Percentiles rank a stretch among this genome's conserved stretches.
phyloP scores from a whole-genome alignment of 2,888 invertebrate species.

The Epirrhoe tristata region DNA sequence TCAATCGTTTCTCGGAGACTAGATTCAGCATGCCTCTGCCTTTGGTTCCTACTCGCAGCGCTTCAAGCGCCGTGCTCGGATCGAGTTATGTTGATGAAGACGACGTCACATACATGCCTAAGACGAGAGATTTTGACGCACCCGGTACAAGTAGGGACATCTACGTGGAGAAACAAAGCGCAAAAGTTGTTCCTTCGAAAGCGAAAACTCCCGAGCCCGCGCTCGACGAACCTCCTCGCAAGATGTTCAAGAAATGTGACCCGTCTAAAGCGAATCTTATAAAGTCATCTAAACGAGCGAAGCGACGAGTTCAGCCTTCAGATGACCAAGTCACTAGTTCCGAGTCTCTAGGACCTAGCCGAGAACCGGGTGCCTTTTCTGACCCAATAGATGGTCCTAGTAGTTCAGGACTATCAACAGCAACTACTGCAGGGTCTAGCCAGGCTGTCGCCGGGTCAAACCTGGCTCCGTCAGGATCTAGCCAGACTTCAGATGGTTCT shows the following conservation, averaged over 20 bases:
- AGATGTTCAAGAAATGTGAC: slow-evolving; percentile 21
- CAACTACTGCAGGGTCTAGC: not conserved
- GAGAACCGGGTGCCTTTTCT: not conserved
- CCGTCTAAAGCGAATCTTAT: slow-evolving; percentile 21
- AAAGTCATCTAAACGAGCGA: slow-evolving; percentile 35
- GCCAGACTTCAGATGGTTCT: not conserved
- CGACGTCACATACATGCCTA: slow-evolving; percentile 13
- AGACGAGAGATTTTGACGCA: slow-evolving; percentile 11
- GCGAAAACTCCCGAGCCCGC: not conserved
- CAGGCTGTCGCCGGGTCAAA: not conserved
- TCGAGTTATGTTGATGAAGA: slow-evolving; percentile 10
- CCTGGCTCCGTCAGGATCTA: not conserved
- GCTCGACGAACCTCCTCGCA: slow-evolving; percentile 3
- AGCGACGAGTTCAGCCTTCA: not conserved
- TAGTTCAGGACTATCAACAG: not conserved
- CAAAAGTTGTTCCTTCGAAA: not conserved
- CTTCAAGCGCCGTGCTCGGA: not conserved
- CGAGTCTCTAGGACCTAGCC: too few species aligned
- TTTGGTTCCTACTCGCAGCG: not conserved
- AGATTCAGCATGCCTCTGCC: not conserved
- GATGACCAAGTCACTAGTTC: not conserved
- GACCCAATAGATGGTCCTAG: not conserved
- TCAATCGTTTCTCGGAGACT: slow-evolving; percentile 1
- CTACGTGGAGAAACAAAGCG: not conserved
- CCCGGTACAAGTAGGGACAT: slow-evolving; percentile 21